A percentile compares a stretch with the other conserved stretches of the same genome.
phyloP scores from a whole-genome alignment of 2,113 vertebrate genomes.

The Macrotus californicus region DNA sequence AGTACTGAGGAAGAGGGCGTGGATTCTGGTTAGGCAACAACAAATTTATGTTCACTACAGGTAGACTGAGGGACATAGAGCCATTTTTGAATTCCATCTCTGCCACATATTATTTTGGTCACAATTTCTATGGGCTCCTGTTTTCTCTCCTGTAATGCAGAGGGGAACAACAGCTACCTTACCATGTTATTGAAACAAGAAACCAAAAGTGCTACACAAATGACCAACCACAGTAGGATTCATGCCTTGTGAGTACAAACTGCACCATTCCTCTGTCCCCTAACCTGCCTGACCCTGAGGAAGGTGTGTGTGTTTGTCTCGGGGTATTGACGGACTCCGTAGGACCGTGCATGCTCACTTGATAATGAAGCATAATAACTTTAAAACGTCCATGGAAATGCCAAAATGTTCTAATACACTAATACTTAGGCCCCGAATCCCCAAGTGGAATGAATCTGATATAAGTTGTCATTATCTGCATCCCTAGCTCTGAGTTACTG shows the following conservation, averaged over 20 bases:
- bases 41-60: not conserved
- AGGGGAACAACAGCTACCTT: no score
- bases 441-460: not conserved
- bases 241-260: not conserved
- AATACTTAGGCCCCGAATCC: not conserved
- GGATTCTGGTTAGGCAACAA: not conserved
- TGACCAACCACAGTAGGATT: accelerated
- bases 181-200: not conserved
- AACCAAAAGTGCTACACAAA: not conserved
- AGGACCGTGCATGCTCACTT: not conserved
- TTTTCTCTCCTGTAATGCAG: not conserved
- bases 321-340: not conserved
- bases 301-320: not conserved
- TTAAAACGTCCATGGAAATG: not conserved
- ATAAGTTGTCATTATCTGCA: not conserved
- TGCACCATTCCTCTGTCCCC: not conserved
- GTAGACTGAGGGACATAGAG: not conserved
- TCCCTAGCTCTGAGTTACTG: not conserved
- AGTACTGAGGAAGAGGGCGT: not conserved
- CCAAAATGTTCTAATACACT: not conserved
- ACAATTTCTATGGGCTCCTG: not conserved
- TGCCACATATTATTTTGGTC: not conserved
- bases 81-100: not conserved
- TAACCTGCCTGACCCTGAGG: accelerated
- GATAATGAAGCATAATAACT: not conserved